A percentile compares a stretch with the other conserved stretches of the same genome.
Conservation (phyloP, 2,797 vertebrate species). For the Oryzias sinensis region DNA sequence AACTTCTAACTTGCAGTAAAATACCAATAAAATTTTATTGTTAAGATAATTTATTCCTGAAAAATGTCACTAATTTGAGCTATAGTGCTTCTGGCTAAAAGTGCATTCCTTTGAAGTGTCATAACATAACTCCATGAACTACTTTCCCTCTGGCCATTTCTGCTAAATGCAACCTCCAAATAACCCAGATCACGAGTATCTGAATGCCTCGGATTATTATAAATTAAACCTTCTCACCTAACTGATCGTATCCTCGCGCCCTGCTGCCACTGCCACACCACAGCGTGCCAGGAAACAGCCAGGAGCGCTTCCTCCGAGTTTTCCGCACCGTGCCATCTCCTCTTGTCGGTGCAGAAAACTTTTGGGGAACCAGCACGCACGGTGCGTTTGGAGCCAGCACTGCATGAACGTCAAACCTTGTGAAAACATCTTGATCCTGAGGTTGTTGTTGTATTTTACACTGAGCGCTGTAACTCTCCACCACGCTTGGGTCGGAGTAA, state of each 20-base stretch:
- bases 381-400: slow-evolving; percentile 35
- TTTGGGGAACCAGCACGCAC: slow-evolving; percentile 21
- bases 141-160: neutral
- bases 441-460: slow-evolving; percentile 20
- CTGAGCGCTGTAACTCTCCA: slow-evolving; percentile 45
- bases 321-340: slow-evolving; percentile 5
- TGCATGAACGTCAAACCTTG: slow-evolving; percentile 43
- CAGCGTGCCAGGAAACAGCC: slow-evolving; percentile 85
- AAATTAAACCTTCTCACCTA: slow-evolving; percentile 75
- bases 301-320: slow-evolving; percentile 73
- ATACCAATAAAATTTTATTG: too few relatives aligned
- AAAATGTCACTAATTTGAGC: too few relatives aligned
- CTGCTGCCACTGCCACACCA: slow-evolving; percentile 87
- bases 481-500: slow-evolving; percentile 19
- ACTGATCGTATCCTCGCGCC: slow-evolving; percentile 75
- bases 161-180: neutral
- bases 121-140: neutral
- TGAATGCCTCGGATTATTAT: neutral
- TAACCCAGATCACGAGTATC: neutral
- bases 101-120: neutral
- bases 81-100: neutral
- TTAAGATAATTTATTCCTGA: too few relatives aligned
- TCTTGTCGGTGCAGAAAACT: neutral
- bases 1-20: too few relatives aligned
- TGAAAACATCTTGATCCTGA: neutral